Conservation (phyloP, 2,888 invertebrate species). For the Yponomeuta evonymella region DNA sequence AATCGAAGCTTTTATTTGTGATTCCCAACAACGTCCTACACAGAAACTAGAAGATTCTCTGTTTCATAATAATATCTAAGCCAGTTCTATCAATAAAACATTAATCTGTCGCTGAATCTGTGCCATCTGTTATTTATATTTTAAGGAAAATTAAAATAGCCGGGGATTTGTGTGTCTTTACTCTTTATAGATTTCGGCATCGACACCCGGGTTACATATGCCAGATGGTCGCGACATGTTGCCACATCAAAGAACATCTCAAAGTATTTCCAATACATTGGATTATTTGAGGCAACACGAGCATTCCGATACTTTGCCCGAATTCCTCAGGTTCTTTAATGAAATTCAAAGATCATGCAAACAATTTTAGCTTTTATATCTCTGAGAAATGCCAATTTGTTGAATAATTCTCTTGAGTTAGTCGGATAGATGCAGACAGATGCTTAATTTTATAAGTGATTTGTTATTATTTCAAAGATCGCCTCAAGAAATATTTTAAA, state of each 20-base stretch:
- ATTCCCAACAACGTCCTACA: not conserved
- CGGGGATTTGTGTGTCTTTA: not conserved
- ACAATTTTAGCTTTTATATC: not conserved
- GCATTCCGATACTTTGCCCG: not conserved
- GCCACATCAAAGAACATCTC: slow-evolving; percentile 47
- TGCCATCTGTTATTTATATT: not conserved
- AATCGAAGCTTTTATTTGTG: slow-evolving; percentile 54
- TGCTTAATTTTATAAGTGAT: too few species aligned
- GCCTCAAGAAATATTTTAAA: too few species aligned
- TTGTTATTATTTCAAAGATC: too few species aligned
- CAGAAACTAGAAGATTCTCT: not conserved
- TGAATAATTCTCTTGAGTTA: too few species aligned
- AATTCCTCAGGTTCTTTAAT: slow-evolving; percentile 4
- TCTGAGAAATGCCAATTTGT: not conserved
- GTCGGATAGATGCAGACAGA: too few species aligned
- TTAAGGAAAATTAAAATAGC: not conserved
- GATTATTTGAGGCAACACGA: slow-evolving; percentile 7
- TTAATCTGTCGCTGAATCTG: not conserved
- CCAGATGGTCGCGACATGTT: slow-evolving; percentile 52
- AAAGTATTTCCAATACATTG: slow-evolving; percentile 6
- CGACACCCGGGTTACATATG: slow-evolving; percentile 49
- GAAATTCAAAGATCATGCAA: not conserved
- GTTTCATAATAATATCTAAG: not conserved
- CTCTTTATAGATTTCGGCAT: slow-evolving; percentile 34
- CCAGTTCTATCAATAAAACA: not conserved